phyloP scores from a whole-genome alignment of 2,797 vertebrate species.

The Liasis olivaceus region DNA sequence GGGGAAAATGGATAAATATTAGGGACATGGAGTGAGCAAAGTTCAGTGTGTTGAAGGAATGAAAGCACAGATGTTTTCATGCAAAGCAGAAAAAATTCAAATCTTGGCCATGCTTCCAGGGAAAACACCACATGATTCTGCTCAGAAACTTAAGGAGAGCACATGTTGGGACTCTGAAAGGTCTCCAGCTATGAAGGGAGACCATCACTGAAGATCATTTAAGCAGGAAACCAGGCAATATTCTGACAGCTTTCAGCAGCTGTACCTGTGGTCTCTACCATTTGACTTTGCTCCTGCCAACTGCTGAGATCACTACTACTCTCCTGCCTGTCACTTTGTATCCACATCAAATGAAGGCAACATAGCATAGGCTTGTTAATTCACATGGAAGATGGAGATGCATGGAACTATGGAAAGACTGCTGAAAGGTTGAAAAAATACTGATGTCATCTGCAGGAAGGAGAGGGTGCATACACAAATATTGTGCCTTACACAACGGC shows the following conservation, averaged over 20 bases:
- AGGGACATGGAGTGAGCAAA: neutral
- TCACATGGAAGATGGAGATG: conserved; percentile 38
- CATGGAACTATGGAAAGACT: conserved; percentile 56
- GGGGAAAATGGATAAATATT: neutral
- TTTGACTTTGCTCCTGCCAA: conserved; percentile 5
- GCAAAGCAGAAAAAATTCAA: neutral
- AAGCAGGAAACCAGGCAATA: conserved; percentile 35
- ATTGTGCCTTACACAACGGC: conserved; percentile 46
- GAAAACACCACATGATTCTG: conserved; percentile 17
- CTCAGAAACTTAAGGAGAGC: conserved; percentile 40
- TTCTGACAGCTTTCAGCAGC: conserved; percentile 53
- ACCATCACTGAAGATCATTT: conserved; percentile 37
- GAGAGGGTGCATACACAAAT: conserved; percentile 28
- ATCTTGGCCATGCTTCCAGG: conserved; percentile 38
- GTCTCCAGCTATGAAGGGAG: conserved; percentile 42
- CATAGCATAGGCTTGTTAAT: conserved; percentile 49
- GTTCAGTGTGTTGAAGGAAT: neutral
- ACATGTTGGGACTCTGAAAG: conserved; percentile 38
- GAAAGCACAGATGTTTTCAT: neutral
- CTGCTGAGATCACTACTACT: conserved; percentile 18
- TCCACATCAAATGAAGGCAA: conserved; percentile 51
- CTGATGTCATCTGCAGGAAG: conserved; percentile 36
- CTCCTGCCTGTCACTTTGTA: conserved; percentile 47
- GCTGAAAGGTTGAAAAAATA: conserved; percentile 58
- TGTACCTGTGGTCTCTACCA: neutral